These are phyloP conservation scores for Panurus biarmicus DNA, from an alignment of 2,113 vertebrate species.

Conservation along the genomic window DNA sequence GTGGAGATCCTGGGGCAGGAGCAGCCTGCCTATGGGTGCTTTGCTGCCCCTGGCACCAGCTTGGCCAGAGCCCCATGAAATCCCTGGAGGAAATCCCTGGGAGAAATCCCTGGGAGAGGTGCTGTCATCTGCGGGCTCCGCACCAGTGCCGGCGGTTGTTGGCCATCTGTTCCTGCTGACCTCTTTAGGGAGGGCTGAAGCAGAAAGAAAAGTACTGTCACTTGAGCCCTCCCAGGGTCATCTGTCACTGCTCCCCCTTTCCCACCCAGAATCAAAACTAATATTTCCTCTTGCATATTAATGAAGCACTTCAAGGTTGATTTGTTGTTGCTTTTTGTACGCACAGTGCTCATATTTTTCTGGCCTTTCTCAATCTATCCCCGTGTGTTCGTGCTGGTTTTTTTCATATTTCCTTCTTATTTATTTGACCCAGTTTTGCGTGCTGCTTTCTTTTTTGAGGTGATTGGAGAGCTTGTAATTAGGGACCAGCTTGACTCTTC, in stretches of 20 bases:
- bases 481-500: neutral
- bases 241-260: neutral
- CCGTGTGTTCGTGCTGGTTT: neutral
- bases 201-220: neutral
- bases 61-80: neutral
- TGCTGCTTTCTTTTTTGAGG: neutral
- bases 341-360: neutral
- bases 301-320: neutral
- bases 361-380: neutral
- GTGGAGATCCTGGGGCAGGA: neutral
- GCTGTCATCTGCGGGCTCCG: neutral
- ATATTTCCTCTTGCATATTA: neutral
- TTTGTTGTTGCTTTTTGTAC: neutral
- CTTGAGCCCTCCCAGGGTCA: neutral
- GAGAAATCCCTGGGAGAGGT: neutral
- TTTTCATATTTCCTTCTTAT: neutral
- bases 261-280: neutral
- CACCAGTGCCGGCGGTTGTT: neutral
- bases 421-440: neutral
- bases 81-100: neutral
- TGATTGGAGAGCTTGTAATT: conserved; percentile 16
- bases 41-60: neutral
- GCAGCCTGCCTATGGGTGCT: neutral
- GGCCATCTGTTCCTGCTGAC: conserved; percentile 38
- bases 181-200: neutral